Evolutionary conservation across 2,888 invertebrate species (phyloP), one percentile per base, ranked within the genome.

Genomic region (Andrena praecox): DNA sequence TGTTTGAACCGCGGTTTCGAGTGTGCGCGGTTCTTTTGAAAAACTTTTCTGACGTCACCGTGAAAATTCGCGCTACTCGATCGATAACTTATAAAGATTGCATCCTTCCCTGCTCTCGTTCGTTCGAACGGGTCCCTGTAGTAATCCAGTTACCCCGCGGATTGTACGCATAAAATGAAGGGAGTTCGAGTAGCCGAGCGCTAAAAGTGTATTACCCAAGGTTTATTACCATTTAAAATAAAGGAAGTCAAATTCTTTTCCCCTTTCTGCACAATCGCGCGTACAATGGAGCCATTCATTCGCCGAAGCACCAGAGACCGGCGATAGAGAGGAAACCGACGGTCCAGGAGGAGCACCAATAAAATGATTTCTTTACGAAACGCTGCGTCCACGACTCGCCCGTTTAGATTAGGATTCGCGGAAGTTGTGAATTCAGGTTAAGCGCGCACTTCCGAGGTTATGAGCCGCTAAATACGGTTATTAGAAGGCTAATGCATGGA

Each of bases 391-490:
- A n/a, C 7, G 60, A 7, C 35, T 75, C 52, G 60, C 50, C n/a
- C n/a, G 12, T 60, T 60, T 50, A 52, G 24, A 59, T 48, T 50
- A 59, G 62, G 68, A 85, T 84, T 76, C 80, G 84, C 88, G 91
- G 90, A 91, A 89, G 90, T 85, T 68, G 74, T 86, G 84, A 85
- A 90, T 91, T 90, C 80, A 86, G 90, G 91, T 90, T 90, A 90
- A 90, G 87, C 85, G 67, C 78, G 73, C 69, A 76, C 89, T 89
- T 90, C 89, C 89, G 87, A 85, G 84, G 69, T 54, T 79, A 79
- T 42, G 71, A 62, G 66, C 33, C 56, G 20, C 62, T 75, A 63
- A 35, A 52, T 56, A 42, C 31, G 69, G 20, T 75, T 75, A 69
- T 56, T 59, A 8, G 3, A n/a, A 48, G 42, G 29, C 12, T 60